Evolutionary conservation across 2,113 vertebrate species (phyloP), one percentile per base, ranked within the genome.

Genomic region (Sarotherodon lohbergeri): DNA sequence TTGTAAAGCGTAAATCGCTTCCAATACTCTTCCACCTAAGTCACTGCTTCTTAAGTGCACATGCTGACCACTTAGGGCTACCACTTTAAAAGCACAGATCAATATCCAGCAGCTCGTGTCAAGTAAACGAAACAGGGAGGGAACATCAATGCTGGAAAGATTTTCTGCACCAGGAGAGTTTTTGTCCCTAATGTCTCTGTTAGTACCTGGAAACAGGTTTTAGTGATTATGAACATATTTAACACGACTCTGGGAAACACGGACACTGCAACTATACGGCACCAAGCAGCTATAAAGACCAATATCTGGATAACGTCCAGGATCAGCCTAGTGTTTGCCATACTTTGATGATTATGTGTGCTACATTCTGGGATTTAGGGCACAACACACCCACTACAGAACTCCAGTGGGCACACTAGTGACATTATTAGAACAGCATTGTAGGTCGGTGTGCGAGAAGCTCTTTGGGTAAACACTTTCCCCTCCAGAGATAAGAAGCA

Each of bases 391-490:
- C 56, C 46, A 63, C 43, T 29, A 29, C 41, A 61, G 24, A n/a
- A 50, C 68, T 78, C 87, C 86, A 19, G 59, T 27, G 88, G 78
- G 80, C 7, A 86, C 24, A 13, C 27, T 86, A 86, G 88, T 88
- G 89, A 89, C 71, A 80, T 84, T 52, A 52, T 71, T 55, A 86
- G 82, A 88, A 86, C 81, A 81, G 81, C n/a, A 19, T 55, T 85
- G 84, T 61, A 22, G 78, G 84, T 79, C 11, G 1, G 36, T 27
- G 68, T 1, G 13, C 5, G 2, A 43, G 71, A 76, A 43, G 14
- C 80, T 89, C 32, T 11, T 48, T 24, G 19, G 46, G 22, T 91
- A 88, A 90, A 91, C 63, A 86, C 56, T 82, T 66, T 54, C 46
- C 57, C 50, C 32, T 88, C 19, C 24, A 36, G 82, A 46, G 55